Evolutionary conservation across 35 echinoderm and acorn worm species (phyloP).

Genomic region (Apostichopus japonicus): DNA sequence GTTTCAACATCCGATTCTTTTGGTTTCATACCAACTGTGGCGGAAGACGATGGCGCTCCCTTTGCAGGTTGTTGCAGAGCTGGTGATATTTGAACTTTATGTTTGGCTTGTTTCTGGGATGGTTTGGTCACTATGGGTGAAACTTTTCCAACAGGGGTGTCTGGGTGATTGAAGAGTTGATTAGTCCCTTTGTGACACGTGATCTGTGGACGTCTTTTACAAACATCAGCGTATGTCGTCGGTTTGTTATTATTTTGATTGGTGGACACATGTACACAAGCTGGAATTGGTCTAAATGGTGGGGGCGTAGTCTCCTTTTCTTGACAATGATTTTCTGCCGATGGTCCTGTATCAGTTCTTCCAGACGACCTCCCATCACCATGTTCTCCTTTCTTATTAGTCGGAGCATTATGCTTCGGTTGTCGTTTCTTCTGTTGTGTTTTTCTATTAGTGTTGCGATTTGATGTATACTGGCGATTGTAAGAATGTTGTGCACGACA

Average conservation of each 20-base stretch:
- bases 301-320: no score
- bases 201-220: neutral
- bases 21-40: neutral
- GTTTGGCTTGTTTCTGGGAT: neutral
- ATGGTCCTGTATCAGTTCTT: no score
- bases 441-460: neutral
- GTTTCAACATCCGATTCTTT: neutral
- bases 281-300: no score
- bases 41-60: neutral
- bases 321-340: no score
- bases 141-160: neutral
- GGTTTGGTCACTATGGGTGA: neutral
- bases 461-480: neutral
- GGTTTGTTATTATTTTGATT: conserved; percentile 8
- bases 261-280: no score
- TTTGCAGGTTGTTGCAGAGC: neutral
- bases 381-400: no score
- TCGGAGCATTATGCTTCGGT: no score
- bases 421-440: neutral
- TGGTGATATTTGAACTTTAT: neutral
- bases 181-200: no score
- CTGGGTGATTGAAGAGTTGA: neutral
- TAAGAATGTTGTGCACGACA: neutral
- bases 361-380: no score
- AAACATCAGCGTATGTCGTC: conserved; percentile 6